phyloP scores from a whole-genome alignment of 1,140 invertebrate species.

The Oryctes rhinoceros region DNA sequence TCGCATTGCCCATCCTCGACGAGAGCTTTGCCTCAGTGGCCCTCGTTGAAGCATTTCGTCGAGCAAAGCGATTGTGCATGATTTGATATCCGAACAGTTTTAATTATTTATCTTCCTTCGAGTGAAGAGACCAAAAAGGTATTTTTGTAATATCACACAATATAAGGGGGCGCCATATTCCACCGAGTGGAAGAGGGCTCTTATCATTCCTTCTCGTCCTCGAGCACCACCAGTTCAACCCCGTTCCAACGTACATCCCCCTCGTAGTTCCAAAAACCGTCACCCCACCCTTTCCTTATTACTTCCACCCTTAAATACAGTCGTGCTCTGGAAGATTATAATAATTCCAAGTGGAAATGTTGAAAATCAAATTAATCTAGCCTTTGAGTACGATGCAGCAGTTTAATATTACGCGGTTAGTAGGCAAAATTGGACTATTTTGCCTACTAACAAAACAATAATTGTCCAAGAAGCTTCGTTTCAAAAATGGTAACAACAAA shows the following conservation, averaged over 20 bases:
- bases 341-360: too few relatives aligned
- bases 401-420: too few relatives aligned
- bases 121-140: conserved; percentile 46
- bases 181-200: conserved; percentile 40
- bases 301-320: not conserved
- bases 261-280: not conserved
- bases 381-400: too few relatives aligned
- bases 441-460: too few relatives aligned
- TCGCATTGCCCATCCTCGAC: not conserved
- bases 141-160: conserved; percentile 49
- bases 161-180: conserved; percentile 43
- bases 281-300: not conserved
- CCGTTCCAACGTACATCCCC: not conserved
- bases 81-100: conserved; percentile 49
- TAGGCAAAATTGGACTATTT: too few relatives aligned
- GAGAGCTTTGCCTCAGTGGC: not conserved
- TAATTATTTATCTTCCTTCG: conserved; percentile 49
- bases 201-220: conserved; percentile 45
- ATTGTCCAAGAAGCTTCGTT: too few relatives aligned
- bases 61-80: conserved; percentile 43
- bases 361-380: too few relatives aligned
- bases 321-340: not conserved
- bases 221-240: not conserved
- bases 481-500: too few relatives aligned
- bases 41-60: conserved; percentile 39